Conservation (phyloP, 2,113 vertebrate genomes). For the Oophaga pumilio region DNA sequence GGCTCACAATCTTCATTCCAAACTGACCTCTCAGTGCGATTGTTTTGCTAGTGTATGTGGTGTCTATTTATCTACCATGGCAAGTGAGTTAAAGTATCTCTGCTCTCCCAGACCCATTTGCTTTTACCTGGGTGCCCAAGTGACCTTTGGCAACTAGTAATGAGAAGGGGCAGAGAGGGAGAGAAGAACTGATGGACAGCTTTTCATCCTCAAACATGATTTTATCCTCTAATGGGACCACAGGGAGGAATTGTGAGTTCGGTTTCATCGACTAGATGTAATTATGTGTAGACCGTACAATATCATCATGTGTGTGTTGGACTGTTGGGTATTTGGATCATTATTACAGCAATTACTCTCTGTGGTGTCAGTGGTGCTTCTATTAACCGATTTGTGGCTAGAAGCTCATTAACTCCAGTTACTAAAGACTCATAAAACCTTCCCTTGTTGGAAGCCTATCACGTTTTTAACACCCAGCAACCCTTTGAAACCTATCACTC, state of each 20-base stretch:
- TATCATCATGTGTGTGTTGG: slow-evolving; percentile 34
- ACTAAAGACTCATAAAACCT: slow-evolving; percentile 34
- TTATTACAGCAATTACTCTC: slow-evolving; percentile 45
- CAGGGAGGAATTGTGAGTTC: slow-evolving; percentile 34
- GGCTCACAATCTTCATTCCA: too few relatives aligned
- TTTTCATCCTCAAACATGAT: slow-evolving; percentile 46
- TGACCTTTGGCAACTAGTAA: slow-evolving; percentile 47
- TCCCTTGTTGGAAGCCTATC: slow-evolving; percentile 6
- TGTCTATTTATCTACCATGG: neutral
- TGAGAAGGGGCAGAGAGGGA: slow-evolving; percentile 34
- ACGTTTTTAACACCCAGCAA: neutral
- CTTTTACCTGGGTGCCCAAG: slow-evolving; percentile 14
- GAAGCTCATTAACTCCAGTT: slow-evolving; percentile 41
- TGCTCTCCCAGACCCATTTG: slow-evolving; percentile 6
- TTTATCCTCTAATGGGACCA: slow-evolving; percentile 39
- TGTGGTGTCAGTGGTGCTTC: slow-evolving; percentile 20
- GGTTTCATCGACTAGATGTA: slow-evolving; percentile 20
- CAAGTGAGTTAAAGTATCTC: slow-evolving; percentile 19
- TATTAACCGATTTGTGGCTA: slow-evolving; percentile 42
- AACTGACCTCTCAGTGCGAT: too few relatives aligned
- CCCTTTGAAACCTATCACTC: neutral
- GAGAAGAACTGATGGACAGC: slow-evolving; percentile 49
- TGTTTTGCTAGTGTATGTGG: neutral
- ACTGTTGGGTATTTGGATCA: slow-evolving; percentile 33
- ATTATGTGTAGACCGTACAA: slow-evolving; percentile 28